Conservation (phyloP, 2,888 invertebrate genomes). For the Pelosia muscerda region DNA sequence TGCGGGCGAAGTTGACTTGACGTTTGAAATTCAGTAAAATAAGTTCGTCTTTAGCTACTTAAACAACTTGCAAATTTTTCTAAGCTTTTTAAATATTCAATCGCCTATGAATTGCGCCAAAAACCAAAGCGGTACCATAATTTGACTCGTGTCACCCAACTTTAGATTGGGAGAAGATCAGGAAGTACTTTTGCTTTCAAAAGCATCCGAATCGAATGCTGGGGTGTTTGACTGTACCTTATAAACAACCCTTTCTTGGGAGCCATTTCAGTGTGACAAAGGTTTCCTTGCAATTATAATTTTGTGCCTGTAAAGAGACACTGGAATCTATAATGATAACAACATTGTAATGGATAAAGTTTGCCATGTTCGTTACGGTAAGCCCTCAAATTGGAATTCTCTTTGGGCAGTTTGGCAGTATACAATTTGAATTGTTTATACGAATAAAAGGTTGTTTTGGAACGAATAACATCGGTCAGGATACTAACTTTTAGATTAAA, state of each 20-base stretch:
- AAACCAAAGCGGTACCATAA: slow-evolving; percentile 42
- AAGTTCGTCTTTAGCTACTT: background rate
- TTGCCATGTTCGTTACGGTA: slow-evolving; percentile 18
- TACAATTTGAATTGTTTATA: slow-evolving; percentile 16
- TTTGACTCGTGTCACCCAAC: slow-evolving; percentile 54
- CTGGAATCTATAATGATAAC: slow-evolving; percentile 20
- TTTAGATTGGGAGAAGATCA: slow-evolving; percentile 57
- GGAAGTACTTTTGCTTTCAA: slow-evolving; percentile 33
- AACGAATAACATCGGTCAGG: background rate
- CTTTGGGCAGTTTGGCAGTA: slow-evolving; percentile 1
- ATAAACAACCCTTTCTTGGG: slow-evolving; percentile 23
- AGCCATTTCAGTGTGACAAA: slow-evolving; percentile 12
- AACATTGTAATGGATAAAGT: slow-evolving; percentile 28
- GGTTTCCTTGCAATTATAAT: slow-evolving; percentile 23
- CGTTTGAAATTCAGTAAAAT: too few relatives aligned
- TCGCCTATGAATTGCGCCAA: slow-evolving; percentile 51
- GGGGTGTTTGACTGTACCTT: slow-evolving; percentile 37
- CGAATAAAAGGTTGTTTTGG: slow-evolving; percentile 1
- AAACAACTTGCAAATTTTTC: too few relatives aligned
- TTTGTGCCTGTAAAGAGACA: slow-evolving; percentile 9
- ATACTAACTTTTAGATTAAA: background rate
- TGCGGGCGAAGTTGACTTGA: too few relatives aligned
- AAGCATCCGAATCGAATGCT: slow-evolving; percentile 30
- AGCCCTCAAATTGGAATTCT: slow-evolving; percentile 5
- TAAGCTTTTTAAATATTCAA: background rate